phyloP scores from a whole-genome alignment of 2,113 vertebrate genomes.

The Calyptomena viridis region DNA sequence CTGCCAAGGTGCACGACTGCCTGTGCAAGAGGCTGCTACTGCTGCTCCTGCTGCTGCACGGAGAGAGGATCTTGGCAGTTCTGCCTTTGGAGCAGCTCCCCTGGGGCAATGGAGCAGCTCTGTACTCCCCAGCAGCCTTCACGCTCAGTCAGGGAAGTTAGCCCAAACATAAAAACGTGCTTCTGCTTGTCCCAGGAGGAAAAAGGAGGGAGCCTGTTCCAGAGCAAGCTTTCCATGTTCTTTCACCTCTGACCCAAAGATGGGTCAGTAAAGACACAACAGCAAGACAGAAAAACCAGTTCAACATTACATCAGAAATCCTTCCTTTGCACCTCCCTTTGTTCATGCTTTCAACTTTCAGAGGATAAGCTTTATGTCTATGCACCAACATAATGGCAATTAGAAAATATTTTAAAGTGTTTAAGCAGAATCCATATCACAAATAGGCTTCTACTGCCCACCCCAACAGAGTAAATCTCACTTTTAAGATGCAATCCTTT shows the following conservation, averaged over 20 bases:
- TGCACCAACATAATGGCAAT: not conserved
- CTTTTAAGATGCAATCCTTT: not conserved
- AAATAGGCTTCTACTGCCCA: not conserved
- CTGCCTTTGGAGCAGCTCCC: not conserved
- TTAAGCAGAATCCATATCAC: not conserved
- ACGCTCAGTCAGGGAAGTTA: fast-evolving
- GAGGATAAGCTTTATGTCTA: not conserved
- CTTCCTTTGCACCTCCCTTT: not conserved
- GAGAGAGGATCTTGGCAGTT: fast-evolving
- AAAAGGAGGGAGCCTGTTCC: not conserved
- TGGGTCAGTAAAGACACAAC: not conserved
- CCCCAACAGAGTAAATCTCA: not conserved
- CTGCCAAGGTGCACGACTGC: fast-evolving
- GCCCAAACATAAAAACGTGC: not conserved
- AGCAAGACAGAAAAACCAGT: not conserved
- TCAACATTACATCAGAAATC: fast-evolving
- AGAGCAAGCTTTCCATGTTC: not conserved
- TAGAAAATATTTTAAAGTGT: not conserved
- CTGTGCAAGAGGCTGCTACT: not conserved
- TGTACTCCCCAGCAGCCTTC: not conserved
- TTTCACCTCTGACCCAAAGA: not conserved
- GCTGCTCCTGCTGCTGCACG: not conserved
- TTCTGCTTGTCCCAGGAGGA: not conserved
- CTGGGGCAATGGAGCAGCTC: not conserved
- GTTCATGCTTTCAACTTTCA: not conserved